These are phyloP conservation scores for Tenualosa ilisha DNA, from an alignment of 2,797 vertebrate genomes.

Conservation along the genomic window DNA sequence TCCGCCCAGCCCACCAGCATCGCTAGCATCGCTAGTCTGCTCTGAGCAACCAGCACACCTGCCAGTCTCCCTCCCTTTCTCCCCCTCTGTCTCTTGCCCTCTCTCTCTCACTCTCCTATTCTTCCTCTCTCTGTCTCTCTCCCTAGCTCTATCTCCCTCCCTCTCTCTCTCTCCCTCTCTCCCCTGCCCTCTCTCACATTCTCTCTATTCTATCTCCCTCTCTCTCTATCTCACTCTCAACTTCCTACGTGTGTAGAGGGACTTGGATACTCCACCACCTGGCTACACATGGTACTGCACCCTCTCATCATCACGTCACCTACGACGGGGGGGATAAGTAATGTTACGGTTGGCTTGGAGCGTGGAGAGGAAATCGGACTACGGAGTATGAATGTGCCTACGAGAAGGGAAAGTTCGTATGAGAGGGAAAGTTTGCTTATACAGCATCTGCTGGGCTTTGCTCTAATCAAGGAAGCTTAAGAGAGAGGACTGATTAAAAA, in stretches of 20 bases:
- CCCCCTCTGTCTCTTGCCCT: background rate
- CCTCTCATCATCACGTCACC: background rate
- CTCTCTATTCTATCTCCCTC: background rate
- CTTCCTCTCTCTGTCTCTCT: no score
- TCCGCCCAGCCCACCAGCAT: background rate
- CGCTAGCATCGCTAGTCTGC: background rate
- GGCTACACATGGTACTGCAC: constrained; percentile 24
- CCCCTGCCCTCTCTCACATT: no score
- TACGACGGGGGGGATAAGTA: background rate
- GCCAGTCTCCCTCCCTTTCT: background rate
- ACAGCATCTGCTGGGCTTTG: background rate
- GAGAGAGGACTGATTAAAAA: constrained; percentile 12
- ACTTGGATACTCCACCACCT: constrained; percentile 27
- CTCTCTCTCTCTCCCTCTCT: no score
- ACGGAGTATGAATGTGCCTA: background rate
- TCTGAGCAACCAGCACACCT: background rate
- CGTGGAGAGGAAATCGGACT: background rate
- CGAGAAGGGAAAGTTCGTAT: background rate
- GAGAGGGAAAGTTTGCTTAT: background rate
- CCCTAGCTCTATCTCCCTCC: no score
- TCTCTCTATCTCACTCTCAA: background rate
- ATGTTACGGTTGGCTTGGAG: background rate
- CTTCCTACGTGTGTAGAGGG: background rate
- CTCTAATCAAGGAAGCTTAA: constrained; percentile 7
- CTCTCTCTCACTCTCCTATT: background rate